Conservation (phyloP, 1,140 invertebrate genomes). For the Polypedilum vanderplanki region DNA sequence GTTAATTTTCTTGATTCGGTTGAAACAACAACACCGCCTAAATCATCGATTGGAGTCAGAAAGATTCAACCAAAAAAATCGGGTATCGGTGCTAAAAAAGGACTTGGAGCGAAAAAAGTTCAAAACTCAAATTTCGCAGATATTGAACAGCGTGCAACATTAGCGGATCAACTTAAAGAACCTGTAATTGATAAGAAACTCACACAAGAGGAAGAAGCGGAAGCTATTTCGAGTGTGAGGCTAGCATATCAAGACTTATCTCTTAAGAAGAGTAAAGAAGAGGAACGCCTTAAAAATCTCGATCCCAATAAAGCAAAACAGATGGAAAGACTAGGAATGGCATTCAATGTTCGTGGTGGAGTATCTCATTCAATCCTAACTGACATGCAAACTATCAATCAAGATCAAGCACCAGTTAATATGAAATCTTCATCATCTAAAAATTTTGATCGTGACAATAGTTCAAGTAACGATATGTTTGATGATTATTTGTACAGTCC, state of each 20-base stretch:
- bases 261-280: conserved; percentile 67
- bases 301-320: conserved; percentile 86
- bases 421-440: conserved; percentile 32
- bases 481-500: conserved; percentile 43
- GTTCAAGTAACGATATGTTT: conserved; percentile 45
- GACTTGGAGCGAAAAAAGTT: conserved; percentile 94
- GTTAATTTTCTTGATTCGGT: conserved; percentile 43
- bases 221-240: conserved; percentile 66
- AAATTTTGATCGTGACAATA: conserved; percentile 30
- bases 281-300: conserved; percentile 64
- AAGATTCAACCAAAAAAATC: conserved; percentile 58
- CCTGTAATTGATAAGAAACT: conserved; percentile 41
- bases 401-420: conserved; percentile 53
- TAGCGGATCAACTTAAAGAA: conserved; percentile 66
- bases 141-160: conserved; percentile 80
- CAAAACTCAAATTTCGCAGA: conserved; percentile 94
- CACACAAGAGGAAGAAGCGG: conserved; percentile 49
- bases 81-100: conserved; percentile 52
- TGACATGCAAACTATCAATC: conserved; percentile 90
- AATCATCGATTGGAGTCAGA: conserved; percentile 63
- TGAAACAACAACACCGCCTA: conserved; percentile 47
- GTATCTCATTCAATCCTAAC: conserved; percentile 87
- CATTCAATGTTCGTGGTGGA: conserved; percentile 47
- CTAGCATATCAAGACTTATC: conserved; percentile 84
- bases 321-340: conserved; percentile 91